Conservation (phyloP, 2,113 vertebrate species). For the Geococcyx californianus region DNA sequence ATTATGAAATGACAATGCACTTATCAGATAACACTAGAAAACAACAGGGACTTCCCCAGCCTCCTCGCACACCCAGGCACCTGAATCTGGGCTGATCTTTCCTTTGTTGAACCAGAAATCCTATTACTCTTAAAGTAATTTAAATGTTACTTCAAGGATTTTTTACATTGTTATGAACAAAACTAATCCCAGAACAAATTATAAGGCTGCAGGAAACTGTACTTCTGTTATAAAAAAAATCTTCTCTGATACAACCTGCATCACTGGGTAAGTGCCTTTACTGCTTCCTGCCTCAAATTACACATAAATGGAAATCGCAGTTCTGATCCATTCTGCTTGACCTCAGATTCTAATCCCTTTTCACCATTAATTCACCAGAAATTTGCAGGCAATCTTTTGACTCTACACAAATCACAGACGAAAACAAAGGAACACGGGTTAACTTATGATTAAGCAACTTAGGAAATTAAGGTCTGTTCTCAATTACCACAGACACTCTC, state of each 20-base stretch:
- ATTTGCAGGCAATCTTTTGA: neutral
- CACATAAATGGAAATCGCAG: neutral
- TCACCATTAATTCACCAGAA: neutral
- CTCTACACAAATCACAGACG: neutral
- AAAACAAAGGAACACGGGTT: neutral
- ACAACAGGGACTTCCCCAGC: conserved; percentile 3
- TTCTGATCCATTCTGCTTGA: neutral
- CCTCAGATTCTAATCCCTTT: neutral
- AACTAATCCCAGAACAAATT: neutral
- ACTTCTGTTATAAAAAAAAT: neutral
- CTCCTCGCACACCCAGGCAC: neutral
- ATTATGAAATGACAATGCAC: conserved; percentile 56
- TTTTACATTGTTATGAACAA: neutral
- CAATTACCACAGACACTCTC: neutral
- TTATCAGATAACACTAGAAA: conserved; percentile 13
- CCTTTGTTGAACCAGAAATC: neutral
- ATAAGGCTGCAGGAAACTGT: neutral
- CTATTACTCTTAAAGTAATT: neutral
- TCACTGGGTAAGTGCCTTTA: neutral
- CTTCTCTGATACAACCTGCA: neutral
- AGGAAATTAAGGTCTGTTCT: neutral
- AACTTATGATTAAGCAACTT: neutral
- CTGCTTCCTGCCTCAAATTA: neutral
- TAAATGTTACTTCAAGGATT: neutral
- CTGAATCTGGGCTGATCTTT: neutral